Conservation (phyloP, 1,140 invertebrate species). For the Solen grandis region DNA sequence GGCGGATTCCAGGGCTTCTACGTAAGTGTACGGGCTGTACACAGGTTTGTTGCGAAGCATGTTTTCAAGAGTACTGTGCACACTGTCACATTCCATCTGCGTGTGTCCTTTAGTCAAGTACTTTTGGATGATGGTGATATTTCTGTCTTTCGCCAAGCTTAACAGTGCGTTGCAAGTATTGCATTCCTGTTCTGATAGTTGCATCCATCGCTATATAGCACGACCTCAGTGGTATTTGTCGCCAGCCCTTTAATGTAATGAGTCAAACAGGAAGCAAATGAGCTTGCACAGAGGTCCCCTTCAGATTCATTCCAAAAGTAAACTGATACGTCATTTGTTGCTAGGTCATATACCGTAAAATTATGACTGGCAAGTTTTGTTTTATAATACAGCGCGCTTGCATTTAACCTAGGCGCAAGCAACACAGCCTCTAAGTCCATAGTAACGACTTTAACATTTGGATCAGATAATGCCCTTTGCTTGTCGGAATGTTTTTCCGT, state of each 20-base stretch:
- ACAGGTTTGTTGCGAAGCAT: neutral
- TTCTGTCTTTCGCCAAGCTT: neutral
- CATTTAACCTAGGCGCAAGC: neutral
- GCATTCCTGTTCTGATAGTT: constrained; percentile 21
- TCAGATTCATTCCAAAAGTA: constrained; percentile 18
- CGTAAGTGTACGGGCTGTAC: constrained; percentile 9
- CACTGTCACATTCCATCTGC: constrained; percentile 8
- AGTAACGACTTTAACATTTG: neutral
- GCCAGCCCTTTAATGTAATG: neutral
- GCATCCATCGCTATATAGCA: constrained; percentile 15
- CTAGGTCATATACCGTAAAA: constrained; percentile 14
- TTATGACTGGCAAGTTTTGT: constrained; percentile 25
- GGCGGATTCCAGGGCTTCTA: neutral
- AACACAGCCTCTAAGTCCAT: constrained; percentile 42
- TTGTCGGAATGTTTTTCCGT: constrained; percentile 6
- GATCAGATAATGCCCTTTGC: neutral
- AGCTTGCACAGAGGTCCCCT: constrained; percentile 1
- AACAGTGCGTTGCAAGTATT: constrained; percentile 10
- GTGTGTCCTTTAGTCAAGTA: constrained; percentile 4
- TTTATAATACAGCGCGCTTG: constrained; percentile 30
- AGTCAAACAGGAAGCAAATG: constrained; percentile 6
- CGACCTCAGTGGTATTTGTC: neutral
- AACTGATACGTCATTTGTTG: neutral
- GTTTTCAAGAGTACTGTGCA: constrained; percentile 6
- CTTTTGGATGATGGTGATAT: constrained; percentile 9